These are phyloP conservation scores for Ecliptopera silaceata DNA, from an alignment of 2,888 invertebrate genomes.

Conservation along the genomic window DNA sequence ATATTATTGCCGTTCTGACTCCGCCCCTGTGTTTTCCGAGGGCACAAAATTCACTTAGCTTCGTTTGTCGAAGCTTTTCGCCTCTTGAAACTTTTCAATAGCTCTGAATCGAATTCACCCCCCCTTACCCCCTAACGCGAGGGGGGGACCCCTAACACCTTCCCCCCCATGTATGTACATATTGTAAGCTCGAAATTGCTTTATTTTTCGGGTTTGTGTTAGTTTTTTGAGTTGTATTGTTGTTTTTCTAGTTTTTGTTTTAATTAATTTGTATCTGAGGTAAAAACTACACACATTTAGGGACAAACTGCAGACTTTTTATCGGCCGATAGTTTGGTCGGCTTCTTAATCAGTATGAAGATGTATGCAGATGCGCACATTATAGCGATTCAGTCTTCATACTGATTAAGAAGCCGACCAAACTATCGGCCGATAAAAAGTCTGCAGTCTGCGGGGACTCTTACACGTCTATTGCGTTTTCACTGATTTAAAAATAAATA, in stretches of 20 bases:
- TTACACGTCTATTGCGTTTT: no score
- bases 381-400: no score
- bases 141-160: slow-evolving; percentile 53
- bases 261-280: no score
- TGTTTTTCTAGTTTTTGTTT: no score
- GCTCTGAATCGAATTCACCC: slow-evolving; percentile 78
- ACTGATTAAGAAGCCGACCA: no score
- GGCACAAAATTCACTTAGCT: slow-evolving; percentile 83
- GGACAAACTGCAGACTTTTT: no score
- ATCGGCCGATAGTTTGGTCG: no score
- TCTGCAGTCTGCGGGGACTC: no score
- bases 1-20: slow-evolving; percentile 29
- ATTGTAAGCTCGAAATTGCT: slow-evolving; percentile 37
- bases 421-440: no score
- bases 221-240: slow-evolving; percentile 6
- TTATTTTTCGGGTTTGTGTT: slow-evolving; percentile 20
- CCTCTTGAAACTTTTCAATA: slow-evolving; percentile 84
- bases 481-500: no score
- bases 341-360: no score
- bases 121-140: slow-evolving; percentile 43
- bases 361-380: no score
- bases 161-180: slow-evolving; percentile 49
- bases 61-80: slow-evolving; percentile 84
- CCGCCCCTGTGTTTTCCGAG: slow-evolving; percentile 59
- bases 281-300: neutral